These are phyloP conservation scores for Triplophysa tibetana DNA, from an alignment of 2,113 vertebrate genomes.

Conservation along the genomic window DNA sequence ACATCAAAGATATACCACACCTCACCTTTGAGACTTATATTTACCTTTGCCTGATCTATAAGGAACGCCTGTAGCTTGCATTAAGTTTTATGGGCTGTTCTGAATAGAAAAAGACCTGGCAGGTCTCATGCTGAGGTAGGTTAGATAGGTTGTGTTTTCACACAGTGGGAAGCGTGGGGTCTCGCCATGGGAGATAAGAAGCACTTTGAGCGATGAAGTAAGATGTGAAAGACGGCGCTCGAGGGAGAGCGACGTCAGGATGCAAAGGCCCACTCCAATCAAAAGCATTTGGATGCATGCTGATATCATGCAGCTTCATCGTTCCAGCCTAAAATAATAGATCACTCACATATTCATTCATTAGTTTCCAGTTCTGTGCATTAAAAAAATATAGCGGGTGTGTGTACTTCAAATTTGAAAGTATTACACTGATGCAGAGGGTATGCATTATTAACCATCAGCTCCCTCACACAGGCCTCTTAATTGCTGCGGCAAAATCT, in stretches of 20 bases:
- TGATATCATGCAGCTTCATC: constrained; percentile 53
- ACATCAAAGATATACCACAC: neutral
- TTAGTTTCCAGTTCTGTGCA: constrained; percentile 10
- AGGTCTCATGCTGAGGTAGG: constrained; percentile 7
- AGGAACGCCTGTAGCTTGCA: neutral
- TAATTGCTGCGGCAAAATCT: constrained; percentile 53
- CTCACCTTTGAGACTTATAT: neutral
- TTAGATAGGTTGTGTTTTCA: constrained; percentile 6
- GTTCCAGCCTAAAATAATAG: constrained; percentile 48
- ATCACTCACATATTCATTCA: constrained; percentile 44
- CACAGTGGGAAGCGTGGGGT: constrained; percentile 6
- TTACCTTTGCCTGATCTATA: neutral
- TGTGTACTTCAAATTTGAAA: constrained; percentile 53
- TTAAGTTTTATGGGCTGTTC: neutral
- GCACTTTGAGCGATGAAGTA: neutral
- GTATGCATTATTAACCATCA: constrained; percentile 64
- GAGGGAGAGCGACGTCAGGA: neutral
- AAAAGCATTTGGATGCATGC: constrained; percentile 39
- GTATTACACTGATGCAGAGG: constrained; percentile 10
- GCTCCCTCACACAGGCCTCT: constrained; percentile 20
- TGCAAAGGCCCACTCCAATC: constrained; percentile 28
- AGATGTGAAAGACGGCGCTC: constrained; percentile 10
- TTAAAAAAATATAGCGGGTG: constrained; percentile 56
- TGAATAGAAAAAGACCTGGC: neutral
- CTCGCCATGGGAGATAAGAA: constrained; percentile 23